These are phyloP conservation scores for Acholoe squamosa DNA, from an alignment of 2,888 invertebrate species.

Conservation along the genomic window DNA sequence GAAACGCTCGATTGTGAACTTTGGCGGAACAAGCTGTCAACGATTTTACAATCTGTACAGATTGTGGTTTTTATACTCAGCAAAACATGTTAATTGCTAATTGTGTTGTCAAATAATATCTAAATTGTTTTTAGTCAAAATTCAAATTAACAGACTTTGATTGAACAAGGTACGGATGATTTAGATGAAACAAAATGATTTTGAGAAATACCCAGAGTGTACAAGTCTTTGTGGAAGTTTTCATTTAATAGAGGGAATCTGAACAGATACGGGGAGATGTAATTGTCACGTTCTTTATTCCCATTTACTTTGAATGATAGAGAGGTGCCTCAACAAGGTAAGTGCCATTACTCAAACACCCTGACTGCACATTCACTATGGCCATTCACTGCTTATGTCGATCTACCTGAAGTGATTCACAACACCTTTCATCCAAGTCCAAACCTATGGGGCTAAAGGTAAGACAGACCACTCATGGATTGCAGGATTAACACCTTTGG, in stretches of 20 bases:
- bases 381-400: neutral
- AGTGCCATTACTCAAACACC: neutral
- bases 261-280: neutral
- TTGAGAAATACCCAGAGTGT: too few relatives aligned
- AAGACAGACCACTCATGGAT: neutral
- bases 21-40: neutral
- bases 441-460: neutral
- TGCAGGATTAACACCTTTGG: constrained; percentile 12
- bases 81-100: neutral
- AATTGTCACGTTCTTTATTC: neutral
- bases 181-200: too few relatives aligned
- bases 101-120: neutral
- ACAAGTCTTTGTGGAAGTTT: too few relatives aligned
- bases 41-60: neutral
- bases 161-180: too few relatives aligned
- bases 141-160: too few relatives aligned
- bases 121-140: neutral
- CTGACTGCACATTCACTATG: constrained; percentile 5
- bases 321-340: neutral
- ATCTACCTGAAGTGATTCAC: neutral
- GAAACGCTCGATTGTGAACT: neutral
- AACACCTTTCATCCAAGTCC: neutral
- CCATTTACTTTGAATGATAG: neutral
- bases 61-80: neutral
- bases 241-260: too few relatives aligned